These are phyloP conservation scores for Manis pentadactyla DNA, from an alignment of 2,797 vertebrate species.

Conservation along the genomic window DNA sequence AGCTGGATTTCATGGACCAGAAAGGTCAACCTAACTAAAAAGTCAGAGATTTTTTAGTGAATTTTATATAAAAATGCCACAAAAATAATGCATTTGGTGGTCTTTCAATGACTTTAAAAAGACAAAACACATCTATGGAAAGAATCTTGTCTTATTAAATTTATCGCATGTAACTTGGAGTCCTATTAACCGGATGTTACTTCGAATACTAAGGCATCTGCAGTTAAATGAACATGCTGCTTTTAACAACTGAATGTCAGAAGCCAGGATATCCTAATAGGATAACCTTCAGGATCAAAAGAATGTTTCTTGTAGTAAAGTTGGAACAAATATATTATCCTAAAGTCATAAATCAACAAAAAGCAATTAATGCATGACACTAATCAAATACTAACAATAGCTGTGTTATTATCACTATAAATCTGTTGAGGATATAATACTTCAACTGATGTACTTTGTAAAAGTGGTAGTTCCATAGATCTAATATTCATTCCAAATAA, in stretches of 20 bases:
- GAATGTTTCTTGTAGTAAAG: conserved; percentile 83
- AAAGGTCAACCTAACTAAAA: conserved; percentile 54
- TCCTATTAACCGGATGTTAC: background rate
- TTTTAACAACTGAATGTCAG: conserved; percentile 75
- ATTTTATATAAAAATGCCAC: conserved; percentile 50
- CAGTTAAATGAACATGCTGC: conserved; percentile 79
- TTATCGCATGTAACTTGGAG: background rate
- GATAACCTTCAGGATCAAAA: conserved; percentile 85
- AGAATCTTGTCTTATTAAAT: background rate
- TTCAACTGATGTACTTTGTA: background rate
- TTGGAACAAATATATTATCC: conserved; percentile 77
- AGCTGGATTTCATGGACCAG: background rate
- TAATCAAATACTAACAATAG: conserved; percentile 56
- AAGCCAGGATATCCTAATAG: conserved; percentile 77
- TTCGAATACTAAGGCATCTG: background rate
- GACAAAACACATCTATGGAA: background rate
- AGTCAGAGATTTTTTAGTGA: conserved; percentile 14
- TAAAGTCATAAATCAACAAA: conserved; percentile 55
- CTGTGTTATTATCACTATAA: conserved; percentile 39
- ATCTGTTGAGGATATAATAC: conserved; percentile 3
- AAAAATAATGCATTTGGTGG: background rate
- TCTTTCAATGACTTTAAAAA: conserved; percentile 35
- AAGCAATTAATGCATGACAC: conserved; percentile 27
- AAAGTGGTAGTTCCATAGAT: background rate
- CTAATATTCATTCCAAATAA: background rate